Conservation (phyloP, 2,113 vertebrate species). For the Melanostigma gelatinosum region DNA sequence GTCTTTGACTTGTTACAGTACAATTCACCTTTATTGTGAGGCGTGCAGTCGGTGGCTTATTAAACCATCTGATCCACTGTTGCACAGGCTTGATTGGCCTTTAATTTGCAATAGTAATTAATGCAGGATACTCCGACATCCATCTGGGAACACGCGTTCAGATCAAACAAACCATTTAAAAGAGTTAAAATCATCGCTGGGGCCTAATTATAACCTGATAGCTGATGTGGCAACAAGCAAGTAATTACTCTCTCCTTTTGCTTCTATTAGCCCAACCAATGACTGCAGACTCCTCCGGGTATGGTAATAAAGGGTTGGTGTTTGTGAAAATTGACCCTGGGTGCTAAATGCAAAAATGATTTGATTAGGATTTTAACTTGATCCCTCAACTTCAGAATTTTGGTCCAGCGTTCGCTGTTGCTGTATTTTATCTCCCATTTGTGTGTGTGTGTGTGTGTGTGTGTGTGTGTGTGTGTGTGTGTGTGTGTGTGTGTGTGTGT, state of each 20-base stretch:
- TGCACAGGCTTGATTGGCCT: conserved; percentile 63
- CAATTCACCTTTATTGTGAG: neutral
- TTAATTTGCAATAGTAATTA: conserved; percentile 88
- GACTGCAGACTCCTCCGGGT: conserved; percentile 64
- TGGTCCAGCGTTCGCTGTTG: neutral
- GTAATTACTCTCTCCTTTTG: conserved; percentile 90
- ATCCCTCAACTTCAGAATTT: conserved; percentile 7
- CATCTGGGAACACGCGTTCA: conserved; percentile 89
- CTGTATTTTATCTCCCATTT: neutral
- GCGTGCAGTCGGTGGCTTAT: neutral
- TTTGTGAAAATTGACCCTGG: conserved; percentile 57
- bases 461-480: neutral
- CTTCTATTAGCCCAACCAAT: conserved; percentile 73
- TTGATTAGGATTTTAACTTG: conserved; percentile 29
- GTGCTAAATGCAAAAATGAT: conserved; percentile 49
- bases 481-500: neutral
- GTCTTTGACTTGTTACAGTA: neutral
- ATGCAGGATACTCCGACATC: conserved; percentile 83
- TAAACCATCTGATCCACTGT: conserved; percentile 33
- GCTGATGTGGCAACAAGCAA: conserved; percentile 89
- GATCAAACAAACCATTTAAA: conserved; percentile 86
- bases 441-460: neutral
- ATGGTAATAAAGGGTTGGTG: conserved; percentile 58
- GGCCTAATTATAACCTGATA: conserved; percentile 93
- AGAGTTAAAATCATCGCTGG: conserved; percentile 87